These are phyloP conservation scores for Alectura lathami DNA, from an alignment of 2,113 vertebrate species.

Conservation along the genomic window DNA sequence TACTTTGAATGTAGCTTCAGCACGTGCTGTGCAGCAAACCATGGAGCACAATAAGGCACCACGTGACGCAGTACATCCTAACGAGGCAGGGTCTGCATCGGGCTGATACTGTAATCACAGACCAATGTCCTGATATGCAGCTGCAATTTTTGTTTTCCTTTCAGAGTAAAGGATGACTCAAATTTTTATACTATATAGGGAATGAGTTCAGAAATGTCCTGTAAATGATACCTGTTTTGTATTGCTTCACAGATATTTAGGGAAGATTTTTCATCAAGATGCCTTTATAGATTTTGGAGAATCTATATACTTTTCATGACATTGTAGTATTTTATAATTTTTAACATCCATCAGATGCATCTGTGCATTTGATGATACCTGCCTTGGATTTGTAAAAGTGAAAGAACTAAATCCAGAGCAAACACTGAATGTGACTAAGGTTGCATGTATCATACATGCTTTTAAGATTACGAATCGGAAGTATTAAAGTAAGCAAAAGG, in stretches of 20 bases:
- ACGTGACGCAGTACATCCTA: neutral
- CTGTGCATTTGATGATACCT: neutral
- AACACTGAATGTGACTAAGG: neutral
- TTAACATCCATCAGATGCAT: neutral
- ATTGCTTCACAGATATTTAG: neutral
- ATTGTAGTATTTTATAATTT: neutral
- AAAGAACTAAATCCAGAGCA: neutral
- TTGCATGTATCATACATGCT: neutral
- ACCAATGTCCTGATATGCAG: neutral
- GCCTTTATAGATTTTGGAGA: neutral
- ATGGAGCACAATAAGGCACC: neutral
- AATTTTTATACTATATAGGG: neutral
- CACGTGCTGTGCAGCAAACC: neutral
- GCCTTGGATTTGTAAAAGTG: neutral
- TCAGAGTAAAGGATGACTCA: neutral
- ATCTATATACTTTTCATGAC: neutral
- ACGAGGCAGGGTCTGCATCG: neutral
- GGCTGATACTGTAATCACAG: neutral
- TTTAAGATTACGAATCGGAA: neutral
- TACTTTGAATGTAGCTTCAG: neutral
- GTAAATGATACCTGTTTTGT: neutral
- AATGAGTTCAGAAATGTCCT: neutral
- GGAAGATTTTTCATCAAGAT: neutral
- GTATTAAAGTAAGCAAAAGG: neutral
- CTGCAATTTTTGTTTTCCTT: neutral